Conservation (phyloP, 1,140 invertebrate species). For the Lasaia peninsularis region DNA sequence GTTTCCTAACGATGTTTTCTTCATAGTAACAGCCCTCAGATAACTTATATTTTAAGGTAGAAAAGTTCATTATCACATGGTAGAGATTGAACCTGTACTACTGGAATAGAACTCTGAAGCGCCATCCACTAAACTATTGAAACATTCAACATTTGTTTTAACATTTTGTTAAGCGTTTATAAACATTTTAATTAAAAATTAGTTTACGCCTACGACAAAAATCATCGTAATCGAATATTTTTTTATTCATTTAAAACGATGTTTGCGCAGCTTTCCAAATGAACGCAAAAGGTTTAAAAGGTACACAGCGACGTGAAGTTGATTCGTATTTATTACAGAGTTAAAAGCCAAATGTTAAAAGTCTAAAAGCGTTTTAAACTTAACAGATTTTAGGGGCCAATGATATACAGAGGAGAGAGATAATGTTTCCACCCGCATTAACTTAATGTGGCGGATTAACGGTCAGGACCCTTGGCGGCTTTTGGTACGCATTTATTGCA, state of each 20-base stretch:
- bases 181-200: too few relatives aligned
- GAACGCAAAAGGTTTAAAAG: constrained; percentile 9
- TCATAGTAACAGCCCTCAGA: too few relatives aligned
- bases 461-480: constrained; percentile 28
- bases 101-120: too few relatives aligned
- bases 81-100: too few relatives aligned
- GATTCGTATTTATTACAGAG: constrained; percentile 16
- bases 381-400: constrained; percentile 22
- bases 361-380: constrained; percentile 23
- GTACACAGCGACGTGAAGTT: background rate
- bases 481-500: constrained; percentile 29
- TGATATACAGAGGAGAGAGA: constrained; percentile 29
- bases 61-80: too few relatives aligned
- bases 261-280: background rate
- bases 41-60: too few relatives aligned
- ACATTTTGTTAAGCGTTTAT: too few relatives aligned
- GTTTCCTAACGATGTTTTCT: too few relatives aligned
- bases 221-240: background rate
- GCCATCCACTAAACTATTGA: too few relatives aligned
- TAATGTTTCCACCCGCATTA: constrained; percentile 32
- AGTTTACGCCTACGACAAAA: too few relatives aligned
- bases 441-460: constrained; percentile 33
- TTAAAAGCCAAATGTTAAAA: constrained; percentile 18
- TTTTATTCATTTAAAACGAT: background rate
- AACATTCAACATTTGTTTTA: too few relatives aligned